Percentiles rank a stretch among this genome's conserved stretches.
Conservation (phyloP, 2,113 vertebrate species). For the Pipra filicauda region DNA sequence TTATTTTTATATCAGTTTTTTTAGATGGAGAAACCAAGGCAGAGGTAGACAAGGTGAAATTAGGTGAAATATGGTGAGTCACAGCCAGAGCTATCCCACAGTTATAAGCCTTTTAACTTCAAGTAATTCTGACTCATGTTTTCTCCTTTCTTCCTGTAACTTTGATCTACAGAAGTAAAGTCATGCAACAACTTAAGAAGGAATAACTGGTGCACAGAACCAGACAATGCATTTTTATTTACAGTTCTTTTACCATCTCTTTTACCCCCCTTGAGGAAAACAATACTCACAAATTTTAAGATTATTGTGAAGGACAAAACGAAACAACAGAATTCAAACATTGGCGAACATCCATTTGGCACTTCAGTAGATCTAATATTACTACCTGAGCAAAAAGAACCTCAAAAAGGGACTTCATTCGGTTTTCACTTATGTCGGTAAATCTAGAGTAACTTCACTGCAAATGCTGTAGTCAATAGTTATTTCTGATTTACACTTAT, state of each 20-base stretch:
- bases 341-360: slow-evolving; percentile 6
- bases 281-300: background rate
- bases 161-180: background rate
- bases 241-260: background rate
- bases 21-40: background rate
- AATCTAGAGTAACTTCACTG: slow-evolving; percentile 7
- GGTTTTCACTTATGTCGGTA: background rate
- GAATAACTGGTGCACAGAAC: background rate
- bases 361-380: slow-evolving; percentile 54
- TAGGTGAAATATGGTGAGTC: background rate
- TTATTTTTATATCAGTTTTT: background rate
- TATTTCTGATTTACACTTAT: slow-evolving; percentile 44
- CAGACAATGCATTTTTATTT: background rate
- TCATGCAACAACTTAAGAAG: background rate
- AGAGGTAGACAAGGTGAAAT: background rate
- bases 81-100: background rate
- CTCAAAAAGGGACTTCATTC: background rate
- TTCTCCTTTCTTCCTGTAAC: background rate
- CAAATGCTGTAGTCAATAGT: slow-evolving; percentile 4
- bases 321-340: slow-evolving; percentile 1
- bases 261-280: background rate
- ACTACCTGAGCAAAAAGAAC: slow-evolving; percentile 36
- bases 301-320: background rate
- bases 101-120: background rate
- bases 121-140: background rate